Conservation (phyloP, 2,113 vertebrate species). For the Lanius collurio region DNA sequence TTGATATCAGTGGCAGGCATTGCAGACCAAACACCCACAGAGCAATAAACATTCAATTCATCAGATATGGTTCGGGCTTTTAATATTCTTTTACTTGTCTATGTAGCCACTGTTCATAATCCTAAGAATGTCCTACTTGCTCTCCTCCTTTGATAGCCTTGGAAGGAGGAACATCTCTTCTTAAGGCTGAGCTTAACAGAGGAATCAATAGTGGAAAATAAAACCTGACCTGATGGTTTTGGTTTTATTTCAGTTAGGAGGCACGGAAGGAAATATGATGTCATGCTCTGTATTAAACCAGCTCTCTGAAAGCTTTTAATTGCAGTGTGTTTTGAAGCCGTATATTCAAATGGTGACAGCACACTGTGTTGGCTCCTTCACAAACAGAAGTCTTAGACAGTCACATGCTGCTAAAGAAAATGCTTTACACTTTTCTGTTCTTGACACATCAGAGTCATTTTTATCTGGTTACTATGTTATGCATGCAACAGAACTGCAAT, state of each 20-base stretch:
- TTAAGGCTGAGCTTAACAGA: background rate
- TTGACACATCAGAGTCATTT: constrained; percentile 1
- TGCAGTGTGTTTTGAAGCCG: background rate
- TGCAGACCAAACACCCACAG: background rate
- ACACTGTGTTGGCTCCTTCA: background rate
- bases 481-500: background rate
- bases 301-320: background rate
- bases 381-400: background rate
- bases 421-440: background rate
- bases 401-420: constrained; percentile 2
- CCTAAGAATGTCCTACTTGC: background rate
- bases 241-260: background rate
- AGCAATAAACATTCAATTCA: background rate
- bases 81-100: background rate
- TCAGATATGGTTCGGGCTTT: background rate
- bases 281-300: constrained; percentile 11
- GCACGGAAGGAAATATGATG: background rate
- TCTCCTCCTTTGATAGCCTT: background rate
- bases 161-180: background rate
- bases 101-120: background rate
- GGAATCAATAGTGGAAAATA: background rate
- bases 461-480: constrained; percentile 16
- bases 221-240: background rate
- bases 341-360: background rate
- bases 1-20: background rate